Evolutionary conservation across 92 coral and sea anemone genomes (phyloP).

Genomic region (Nematostella vectensis): DNA sequence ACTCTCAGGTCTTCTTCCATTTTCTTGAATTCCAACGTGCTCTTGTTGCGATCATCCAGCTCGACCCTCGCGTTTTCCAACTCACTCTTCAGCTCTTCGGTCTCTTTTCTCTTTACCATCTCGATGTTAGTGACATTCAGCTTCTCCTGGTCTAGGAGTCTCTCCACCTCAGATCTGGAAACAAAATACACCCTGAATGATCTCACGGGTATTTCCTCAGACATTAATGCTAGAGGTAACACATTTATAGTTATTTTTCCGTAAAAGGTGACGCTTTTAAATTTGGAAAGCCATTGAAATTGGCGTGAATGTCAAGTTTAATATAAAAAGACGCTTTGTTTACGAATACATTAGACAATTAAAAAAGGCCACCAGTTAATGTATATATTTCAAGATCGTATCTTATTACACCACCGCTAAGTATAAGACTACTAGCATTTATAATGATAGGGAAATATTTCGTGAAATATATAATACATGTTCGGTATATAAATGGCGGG

Average conservation of each 20-base stretch:
- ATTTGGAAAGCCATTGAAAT: too few relatives aligned
- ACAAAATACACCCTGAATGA: not conserved
- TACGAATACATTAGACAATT: not conserved
- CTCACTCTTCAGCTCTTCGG: constrained; percentile 41
- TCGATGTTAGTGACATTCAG: constrained; percentile 31
- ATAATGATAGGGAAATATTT: too few relatives aligned
- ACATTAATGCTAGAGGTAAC: too few relatives aligned
- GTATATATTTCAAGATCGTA: not conserved
- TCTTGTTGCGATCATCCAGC: constrained; percentile 59
- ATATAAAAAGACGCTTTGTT: not conserved
- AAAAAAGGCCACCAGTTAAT: not conserved
- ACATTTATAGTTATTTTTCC: too few relatives aligned
- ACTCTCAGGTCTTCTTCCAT: constrained; percentile 52
- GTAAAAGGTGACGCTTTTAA: too few relatives aligned
- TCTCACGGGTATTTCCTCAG: constrained; percentile 2
- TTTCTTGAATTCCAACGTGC: constrained; percentile 42
- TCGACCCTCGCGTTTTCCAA: constrained; percentile 53
- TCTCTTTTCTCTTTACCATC: constrained; percentile 35
- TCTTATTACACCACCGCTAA: too few relatives aligned
- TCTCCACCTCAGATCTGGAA: constrained; percentile 39
- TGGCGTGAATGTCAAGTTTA: not conserved
- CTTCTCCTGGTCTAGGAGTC: constrained; percentile 44
- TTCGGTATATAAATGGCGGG: too few relatives aligned
- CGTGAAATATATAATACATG: too few relatives aligned
- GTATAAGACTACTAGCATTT: too few relatives aligned